Percentiles rank a stretch among this genome's conserved stretches.
These are phyloP conservation scores for Achlya flavicornis DNA, from an alignment of 2,888 invertebrate genomes.

Conservation along the genomic window DNA sequence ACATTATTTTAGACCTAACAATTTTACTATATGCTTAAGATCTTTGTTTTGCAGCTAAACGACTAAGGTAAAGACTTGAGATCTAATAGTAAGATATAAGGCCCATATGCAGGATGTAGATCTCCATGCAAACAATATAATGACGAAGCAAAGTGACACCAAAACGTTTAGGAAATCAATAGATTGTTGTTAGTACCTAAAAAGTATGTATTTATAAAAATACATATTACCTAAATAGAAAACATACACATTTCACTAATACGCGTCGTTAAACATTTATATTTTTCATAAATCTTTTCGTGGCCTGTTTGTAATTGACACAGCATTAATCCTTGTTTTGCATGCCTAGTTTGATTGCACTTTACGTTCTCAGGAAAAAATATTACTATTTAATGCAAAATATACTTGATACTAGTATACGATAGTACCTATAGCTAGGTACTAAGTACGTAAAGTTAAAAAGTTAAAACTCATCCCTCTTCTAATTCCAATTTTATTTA, in stretches of 20 bases:
- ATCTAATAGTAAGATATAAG: no score
- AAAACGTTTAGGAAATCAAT: no score
- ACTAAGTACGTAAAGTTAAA: background rate
- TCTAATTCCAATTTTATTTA: slow-evolving; percentile 24
- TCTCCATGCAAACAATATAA: background rate
- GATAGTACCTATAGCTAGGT: no score
- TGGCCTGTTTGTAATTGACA: slow-evolving; percentile 53
- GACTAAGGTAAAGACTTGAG: no score
- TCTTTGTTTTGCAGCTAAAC: no score
- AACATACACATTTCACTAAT: slow-evolving; percentile 30
- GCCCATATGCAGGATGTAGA: no score
- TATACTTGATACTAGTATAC: no score
- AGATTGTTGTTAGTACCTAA: background rate
- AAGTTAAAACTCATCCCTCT: background rate
- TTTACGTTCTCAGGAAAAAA: slow-evolving; percentile 3
- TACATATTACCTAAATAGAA: background rate
- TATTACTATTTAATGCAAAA: background rate
- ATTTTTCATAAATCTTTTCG: slow-evolving; percentile 39
- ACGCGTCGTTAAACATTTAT: slow-evolving; percentile 49
- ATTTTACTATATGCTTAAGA: no score
- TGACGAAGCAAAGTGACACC: background rate
- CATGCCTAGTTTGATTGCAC: slow-evolving; percentile 46
- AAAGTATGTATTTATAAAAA: background rate
- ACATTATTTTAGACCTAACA: no score
- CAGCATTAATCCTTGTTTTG: slow-evolving; percentile 55